These are phyloP conservation scores for Echinometra lucunter DNA, from an alignment of 53 echinoderm and acorn worm genomes.

Conservation along the genomic window DNA sequence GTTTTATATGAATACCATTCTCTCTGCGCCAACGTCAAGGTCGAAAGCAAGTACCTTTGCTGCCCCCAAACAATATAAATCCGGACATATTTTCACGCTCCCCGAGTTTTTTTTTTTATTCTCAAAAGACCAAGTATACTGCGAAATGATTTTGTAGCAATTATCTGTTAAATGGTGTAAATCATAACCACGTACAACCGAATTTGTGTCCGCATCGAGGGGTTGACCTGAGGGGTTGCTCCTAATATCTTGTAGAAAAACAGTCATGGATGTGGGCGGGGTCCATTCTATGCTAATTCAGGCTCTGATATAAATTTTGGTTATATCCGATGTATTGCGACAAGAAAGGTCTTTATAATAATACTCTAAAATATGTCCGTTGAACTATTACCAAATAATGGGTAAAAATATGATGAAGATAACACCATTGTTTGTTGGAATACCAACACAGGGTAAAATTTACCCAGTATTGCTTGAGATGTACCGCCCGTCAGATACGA, in stretches of 20 bases:
- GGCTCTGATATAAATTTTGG: too few species aligned
- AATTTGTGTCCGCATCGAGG: neutral
- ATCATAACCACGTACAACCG: neutral
- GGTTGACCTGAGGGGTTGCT: neutral
- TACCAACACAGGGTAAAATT: too few species aligned
- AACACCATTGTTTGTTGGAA: too few species aligned
- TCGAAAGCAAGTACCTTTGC: neutral
- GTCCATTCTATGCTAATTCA: too few species aligned
- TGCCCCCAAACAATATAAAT: neutral
- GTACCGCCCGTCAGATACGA: too few species aligned
- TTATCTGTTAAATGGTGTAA: neutral
- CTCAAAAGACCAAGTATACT: neutral
- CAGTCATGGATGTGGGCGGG: too few species aligned
- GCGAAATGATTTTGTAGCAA: neutral
- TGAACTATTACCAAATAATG: too few species aligned
- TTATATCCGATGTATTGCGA: too few species aligned
- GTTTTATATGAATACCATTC: neutral
- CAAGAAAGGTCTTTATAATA: neutral
- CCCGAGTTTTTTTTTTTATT: neutral
- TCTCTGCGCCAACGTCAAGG: neutral
- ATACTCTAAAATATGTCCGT: too few species aligned
- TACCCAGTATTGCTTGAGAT: too few species aligned
- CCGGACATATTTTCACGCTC: conserved; percentile 7
- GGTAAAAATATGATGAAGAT: too few species aligned
- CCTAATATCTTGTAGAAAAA: neutral